A percentile compares a stretch with the other conserved stretches of the same genome.
phyloP scores from a whole-genome alignment of 2,888 invertebrate species.

The Lypha dubia region DNA sequence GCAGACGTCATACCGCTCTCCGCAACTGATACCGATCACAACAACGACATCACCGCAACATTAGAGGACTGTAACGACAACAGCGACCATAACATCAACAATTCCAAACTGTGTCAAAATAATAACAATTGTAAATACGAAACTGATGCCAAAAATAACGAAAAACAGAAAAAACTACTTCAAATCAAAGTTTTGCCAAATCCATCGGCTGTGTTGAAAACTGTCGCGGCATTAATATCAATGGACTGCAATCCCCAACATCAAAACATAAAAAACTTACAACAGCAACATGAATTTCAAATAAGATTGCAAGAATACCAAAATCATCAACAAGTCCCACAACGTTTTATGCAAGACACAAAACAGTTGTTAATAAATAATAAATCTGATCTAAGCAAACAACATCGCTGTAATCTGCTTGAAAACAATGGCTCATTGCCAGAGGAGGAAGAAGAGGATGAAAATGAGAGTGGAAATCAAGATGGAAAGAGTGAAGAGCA shows the following conservation, averaged over 20 bases:
- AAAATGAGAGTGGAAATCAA: conserved; percentile 19
- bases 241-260: conserved; percentile 83
- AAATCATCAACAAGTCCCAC: conserved; percentile 73
- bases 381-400: conserved; percentile 42
- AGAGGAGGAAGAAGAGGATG: conserved; percentile 49
- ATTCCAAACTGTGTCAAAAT: conserved; percentile 45
- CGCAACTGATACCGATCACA: conserved; percentile 78
- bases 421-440: conserved; percentile 27
- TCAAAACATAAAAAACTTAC: conserved; percentile 82
- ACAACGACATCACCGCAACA: conserved; percentile 72
- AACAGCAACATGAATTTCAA: conserved; percentile 79
- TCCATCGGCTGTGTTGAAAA: conserved; percentile 80
- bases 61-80: conserved; percentile 55
- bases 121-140: conserved; percentile 59
- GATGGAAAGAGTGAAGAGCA: conserved; percentile 73
- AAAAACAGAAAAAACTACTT: conserved; percentile 33
- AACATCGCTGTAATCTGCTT: conserved; percentile 50
- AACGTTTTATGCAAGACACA: conserved; percentile 70
- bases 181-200: conserved; percentile 77
- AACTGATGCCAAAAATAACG: not conserved
- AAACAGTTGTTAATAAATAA: conserved; percentile 28
- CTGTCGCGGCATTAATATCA: conserved; percentile 81
- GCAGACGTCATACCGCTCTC: conserved; percentile 85
- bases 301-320: conserved; percentile 83
- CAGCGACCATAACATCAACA: conserved; percentile 44